Evolutionary conservation across 2,113 vertebrate genomes (phyloP), one percentile per base, ranked within the genome.

Genomic region (Lamprotornis superbus): DNA sequence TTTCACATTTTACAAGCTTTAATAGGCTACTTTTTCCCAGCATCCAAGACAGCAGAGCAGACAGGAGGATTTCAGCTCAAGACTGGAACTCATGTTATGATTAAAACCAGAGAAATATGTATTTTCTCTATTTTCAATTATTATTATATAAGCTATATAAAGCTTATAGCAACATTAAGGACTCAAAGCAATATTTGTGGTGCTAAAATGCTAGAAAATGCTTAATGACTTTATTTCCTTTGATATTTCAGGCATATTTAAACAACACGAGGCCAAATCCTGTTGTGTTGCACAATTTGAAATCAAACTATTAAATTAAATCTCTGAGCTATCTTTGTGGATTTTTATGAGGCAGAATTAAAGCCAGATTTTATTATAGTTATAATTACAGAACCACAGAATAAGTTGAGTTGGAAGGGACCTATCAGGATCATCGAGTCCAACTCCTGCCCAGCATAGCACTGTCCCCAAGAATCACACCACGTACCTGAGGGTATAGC

Each of bases 351-450:
- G 22, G 6, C 52, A 40, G 3, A 83, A 52, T 67, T 83, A 46
- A 81, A 89, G 4, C 25, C 9, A 86, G 31, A 47, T 15, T 80
- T 57, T 65, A 18, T 49, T 5, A 17, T 63, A 77, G 46, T 83
- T 80, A 20, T 35, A 69, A 13, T 61, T 73, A 49, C 4, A 39
- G 12, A 61, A 69, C 8, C 8, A 46, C 15, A 28, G 33, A 61
- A 46, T 20, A 39, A 33, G 9, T 7, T 69, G 18, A 60, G 7
- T 11, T 60, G 28, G 18, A 78, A 46, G 19, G 18, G 3, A 33
- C 4, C 3, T 5, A 46, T 33, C 8, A 46, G 39, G 39, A n/a
- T 33, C 55, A 33, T 15, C 0, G 0, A 46, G 19, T 33, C 12
- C n/a, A n/a, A 15, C 19, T 61, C 47, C 23, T 78, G 33, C 27